These are phyloP conservation scores for Cheilosia impressa DNA, from an alignment of 2,888 invertebrate species.

Conservation along the genomic window DNA sequence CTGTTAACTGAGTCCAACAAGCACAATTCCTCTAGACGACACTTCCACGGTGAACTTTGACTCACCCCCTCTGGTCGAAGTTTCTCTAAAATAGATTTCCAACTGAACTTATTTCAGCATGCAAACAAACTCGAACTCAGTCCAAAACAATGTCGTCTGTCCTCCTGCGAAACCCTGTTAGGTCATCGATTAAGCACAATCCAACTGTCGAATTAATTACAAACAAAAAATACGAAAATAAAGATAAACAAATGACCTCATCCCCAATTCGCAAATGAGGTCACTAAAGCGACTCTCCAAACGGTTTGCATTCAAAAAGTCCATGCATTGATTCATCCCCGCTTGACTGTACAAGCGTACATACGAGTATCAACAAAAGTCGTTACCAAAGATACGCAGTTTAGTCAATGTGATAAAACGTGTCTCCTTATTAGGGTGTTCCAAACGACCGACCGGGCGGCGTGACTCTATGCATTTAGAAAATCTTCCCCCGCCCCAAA, in stretches of 20 bases:
- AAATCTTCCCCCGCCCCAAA: not conserved
- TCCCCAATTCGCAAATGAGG: not conserved
- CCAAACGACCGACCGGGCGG: not conserved
- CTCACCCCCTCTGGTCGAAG: too few relatives aligned
- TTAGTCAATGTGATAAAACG: not conserved
- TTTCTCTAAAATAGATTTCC: too few relatives aligned
- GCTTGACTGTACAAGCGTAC: not conserved
- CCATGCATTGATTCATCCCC: not conserved
- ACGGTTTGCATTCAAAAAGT: not conserved
- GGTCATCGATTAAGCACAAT: too few relatives aligned
- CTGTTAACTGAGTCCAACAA: too few relatives aligned
- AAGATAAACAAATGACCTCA: conserved; percentile 1
- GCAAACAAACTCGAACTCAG: too few relatives aligned
- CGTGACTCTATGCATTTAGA: conserved; percentile 18
- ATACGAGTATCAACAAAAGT: not conserved
- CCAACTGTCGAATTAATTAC: too few relatives aligned
- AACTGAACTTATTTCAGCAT: too few relatives aligned
- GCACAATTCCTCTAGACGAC: too few relatives aligned
- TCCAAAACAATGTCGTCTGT: too few relatives aligned
- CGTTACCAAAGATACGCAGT: not conserved
- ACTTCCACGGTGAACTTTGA: too few relatives aligned
- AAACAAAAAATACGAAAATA: not conserved
- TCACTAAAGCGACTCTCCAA: not conserved
- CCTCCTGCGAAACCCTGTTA: too few relatives aligned
- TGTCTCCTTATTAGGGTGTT: conserved; percentile 4